A percentile compares a stretch with the other conserved stretches of the same genome.
Evolutionary conservation across 2,888 invertebrate species (phyloP).

Genomic region (Drosophila leonis): DNA sequence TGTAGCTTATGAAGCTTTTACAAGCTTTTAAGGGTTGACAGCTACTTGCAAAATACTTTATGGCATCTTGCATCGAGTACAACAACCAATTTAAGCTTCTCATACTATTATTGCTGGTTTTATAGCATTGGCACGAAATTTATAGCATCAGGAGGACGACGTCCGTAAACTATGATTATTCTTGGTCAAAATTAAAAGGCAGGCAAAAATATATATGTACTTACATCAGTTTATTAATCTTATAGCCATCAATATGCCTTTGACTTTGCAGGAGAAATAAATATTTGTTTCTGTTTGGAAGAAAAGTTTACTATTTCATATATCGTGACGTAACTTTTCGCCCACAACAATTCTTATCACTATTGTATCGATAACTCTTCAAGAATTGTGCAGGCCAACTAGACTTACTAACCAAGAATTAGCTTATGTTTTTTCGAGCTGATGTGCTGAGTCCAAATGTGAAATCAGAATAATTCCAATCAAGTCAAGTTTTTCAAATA

Average conservation of each 20-base stretch:
- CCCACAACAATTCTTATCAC: no score
- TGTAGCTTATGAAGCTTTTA: not conserved
- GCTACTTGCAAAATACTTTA: not conserved
- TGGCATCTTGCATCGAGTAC: not conserved
- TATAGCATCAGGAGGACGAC: not conserved
- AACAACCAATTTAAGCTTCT: constrained; percentile 11
- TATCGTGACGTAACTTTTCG: no score
- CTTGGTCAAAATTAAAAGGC: no score
- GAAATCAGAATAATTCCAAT: not conserved
- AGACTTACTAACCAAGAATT: not conserved
- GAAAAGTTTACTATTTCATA: no score
- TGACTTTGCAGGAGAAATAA: no score
- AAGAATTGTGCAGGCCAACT: not conserved
- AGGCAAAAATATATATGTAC: no score
- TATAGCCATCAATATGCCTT: no score
- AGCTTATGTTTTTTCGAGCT: not conserved
- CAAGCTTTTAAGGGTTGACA: constrained; percentile 8
- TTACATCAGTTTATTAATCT: no score
- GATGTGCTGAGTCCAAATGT: not conserved
- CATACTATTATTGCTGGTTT: not conserved
- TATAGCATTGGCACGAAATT: not conserved
- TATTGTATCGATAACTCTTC: no score
- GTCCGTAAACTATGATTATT: no score
- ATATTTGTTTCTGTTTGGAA: no score
- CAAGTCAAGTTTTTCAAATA: not conserved